Evolutionary conservation across 2,113 vertebrate species (phyloP).

Genomic region (Thomomys bottae): DNA sequence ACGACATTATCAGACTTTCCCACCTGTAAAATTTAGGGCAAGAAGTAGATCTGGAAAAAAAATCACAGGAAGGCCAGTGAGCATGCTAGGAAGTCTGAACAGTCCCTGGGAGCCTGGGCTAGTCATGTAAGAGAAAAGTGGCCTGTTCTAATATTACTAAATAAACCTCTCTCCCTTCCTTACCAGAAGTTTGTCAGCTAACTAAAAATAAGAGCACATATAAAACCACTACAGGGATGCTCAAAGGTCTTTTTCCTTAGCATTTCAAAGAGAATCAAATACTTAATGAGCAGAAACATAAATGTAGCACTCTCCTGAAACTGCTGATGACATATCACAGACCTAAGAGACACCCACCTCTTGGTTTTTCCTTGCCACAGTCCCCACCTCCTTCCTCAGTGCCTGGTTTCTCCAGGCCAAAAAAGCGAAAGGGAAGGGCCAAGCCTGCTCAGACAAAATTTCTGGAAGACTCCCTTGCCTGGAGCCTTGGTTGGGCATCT

Average conservation of each 20-base stretch:
- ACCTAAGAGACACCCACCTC: neutral
- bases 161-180: slow-evolving; percentile 45
- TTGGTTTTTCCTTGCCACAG: neutral
- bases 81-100: neutral
- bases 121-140: neutral
- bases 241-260: neutral
- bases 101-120: neutral
- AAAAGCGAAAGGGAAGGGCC: slow-evolving; percentile 13
- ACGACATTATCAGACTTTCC: neutral
- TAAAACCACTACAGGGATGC: slow-evolving; percentile 27
- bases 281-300: slow-evolving; percentile 49
- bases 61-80: neutral
- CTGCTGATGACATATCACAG: neutral
- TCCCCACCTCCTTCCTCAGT: neutral
- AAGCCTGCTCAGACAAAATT: neutral
- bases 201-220: neutral
- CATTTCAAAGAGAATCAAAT: slow-evolving; percentile 53
- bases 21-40: neutral
- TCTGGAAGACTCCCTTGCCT: slow-evolving; percentile 59
- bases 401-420: neutral
- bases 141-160: slow-evolving; percentile 32
- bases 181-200: slow-evolving; percentile 48
- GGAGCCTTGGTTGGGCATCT: slow-evolving; percentile 42
- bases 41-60: neutral
- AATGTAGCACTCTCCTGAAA: neutral